phyloP scores from a whole-genome alignment of 2,888 invertebrate genomes.

The Parnassius smintheus region DNA sequence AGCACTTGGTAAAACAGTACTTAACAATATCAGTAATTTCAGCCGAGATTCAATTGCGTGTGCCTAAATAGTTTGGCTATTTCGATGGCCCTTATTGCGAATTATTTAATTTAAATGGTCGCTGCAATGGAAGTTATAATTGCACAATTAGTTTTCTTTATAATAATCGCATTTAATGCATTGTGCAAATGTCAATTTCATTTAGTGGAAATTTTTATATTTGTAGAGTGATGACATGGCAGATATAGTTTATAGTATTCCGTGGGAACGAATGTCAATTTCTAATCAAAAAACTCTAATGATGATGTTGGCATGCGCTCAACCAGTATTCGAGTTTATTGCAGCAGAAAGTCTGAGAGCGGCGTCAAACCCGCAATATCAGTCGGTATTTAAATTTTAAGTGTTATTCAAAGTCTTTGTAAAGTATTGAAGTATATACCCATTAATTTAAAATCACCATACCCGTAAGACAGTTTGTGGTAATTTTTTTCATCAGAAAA shows the following conservation, averaged over 20 bases:
- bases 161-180: neutral
- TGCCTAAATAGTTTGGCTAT: neutral
- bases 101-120: too few relatives aligned
- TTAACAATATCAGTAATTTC: neutral
- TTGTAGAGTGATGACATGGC: slow-evolving; percentile 44
- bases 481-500: neutral
- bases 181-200: neutral
- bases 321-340: slow-evolving; percentile 39
- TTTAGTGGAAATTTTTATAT: slow-evolving; percentile 2
- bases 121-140: too few relatives aligned
- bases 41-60: neutral
- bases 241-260: slow-evolving; percentile 39
- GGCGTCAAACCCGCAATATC: slow-evolving; percentile 44
- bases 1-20: too few relatives aligned
- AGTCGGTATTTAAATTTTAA: slow-evolving; percentile 32
- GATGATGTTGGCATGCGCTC: slow-evolving; percentile 39
- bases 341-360: slow-evolving; percentile 44
- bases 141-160: neutral
- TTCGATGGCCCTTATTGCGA: neutral
- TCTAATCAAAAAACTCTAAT: slow-evolving; percentile 42
- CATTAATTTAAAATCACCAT: neutral
- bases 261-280: slow-evolving; percentile 46
- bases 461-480: neutral
- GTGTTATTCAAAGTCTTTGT: neutral
- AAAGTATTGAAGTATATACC: neutral